Evolutionary conservation across 2,113 vertebrate genomes (phyloP), one percentile per base, ranked within the genome.

Genomic region (Pelodiscus sinensis): DNA sequence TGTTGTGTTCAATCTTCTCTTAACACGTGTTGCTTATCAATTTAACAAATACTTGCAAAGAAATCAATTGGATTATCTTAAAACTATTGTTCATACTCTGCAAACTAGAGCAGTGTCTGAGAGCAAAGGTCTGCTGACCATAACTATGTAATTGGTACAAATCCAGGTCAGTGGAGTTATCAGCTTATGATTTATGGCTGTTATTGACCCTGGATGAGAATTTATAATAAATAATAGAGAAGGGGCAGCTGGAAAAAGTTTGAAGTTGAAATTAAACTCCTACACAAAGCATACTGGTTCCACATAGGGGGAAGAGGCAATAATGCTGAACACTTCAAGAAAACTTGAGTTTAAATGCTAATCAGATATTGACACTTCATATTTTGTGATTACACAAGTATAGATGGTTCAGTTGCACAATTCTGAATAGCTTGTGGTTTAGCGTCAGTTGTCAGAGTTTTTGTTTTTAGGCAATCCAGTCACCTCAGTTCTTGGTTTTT

Each of bases 281-380:
- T 71, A 31, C n/a, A 19, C 18, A 21, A 9, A 71, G 6, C 9
- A 71, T 14, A n/a, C 9, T 19, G 9, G 14, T 4, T 29, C 21
- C 1, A 5, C 9, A 2, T 2, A 21, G 12, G 9, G 7, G 11
- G 3, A 4, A 9, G 81, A 27, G 27, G 35, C 44, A 18, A 14
- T 10, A 1, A 16, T 52, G 1, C n/a, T 1, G 2, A 2, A 14
- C 14, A 78, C 24, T 19, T 57, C 50, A 2, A 0, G 79, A 55
- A 2, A 8, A 52, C 4, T 4, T 12, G 85, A 44, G 16, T 54
- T 75, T 44, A 11, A 2, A 27, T 9, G 8, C 18, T 14, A 56
- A 35, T 88, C 18, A 3, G 3, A 2, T 79, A 27, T 3, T 10
- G 65, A 71, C 9, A 19, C 16, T 8, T 38, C 15, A 9, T 51